Base-by-base conservation (phyloP, 2,888 invertebrate species). In the Pristionchus mayeri region DNA sequence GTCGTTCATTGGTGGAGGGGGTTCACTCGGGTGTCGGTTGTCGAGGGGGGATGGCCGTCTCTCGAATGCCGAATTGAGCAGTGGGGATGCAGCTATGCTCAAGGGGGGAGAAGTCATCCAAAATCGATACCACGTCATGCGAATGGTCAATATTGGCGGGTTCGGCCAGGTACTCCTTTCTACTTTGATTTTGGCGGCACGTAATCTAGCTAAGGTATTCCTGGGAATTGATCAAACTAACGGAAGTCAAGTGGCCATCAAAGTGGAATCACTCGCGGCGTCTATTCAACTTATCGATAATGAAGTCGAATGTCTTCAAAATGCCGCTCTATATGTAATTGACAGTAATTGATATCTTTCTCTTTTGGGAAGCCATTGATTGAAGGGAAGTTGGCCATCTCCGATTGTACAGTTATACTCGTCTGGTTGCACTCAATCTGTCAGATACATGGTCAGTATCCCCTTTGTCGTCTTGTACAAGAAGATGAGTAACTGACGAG, bases 101-200 rank as follows among this genome's bases (percentile, higher is more conserved):
- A 50, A 76, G 24, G 24, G 76, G 13, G 76, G 76, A 76, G 50
- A 44, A 48, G 3, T 79, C 13, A 79, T 83, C 21, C 67, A 83
- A 11, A n/a, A 52, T 27, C 50, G 83, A 71, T 67, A 27, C 16
- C 57, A 60, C 44, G 37, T 83, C 6, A 50, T 37, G 30, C 67
- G 34, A 21, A 48, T 83, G 67, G 30, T 83, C 30, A 67, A 34
- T 67, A 52, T 71, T 34, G 83, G 83, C 11, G 83, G 83, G 18
- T 83, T 83, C 71, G 83, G 83, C 27, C 83, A 83, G 71, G 83
- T 83, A 71, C n/a, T 34, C 30, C 18, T 3, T 52, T 78, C 34
- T 50, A 44, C 16, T 30, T 30, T 37, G 13, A 11, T n/a, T 4
- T 57, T 37, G 16, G 21, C 9, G 40, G 16, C 3, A 37, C 1